These are phyloP conservation scores for Iguana delicatissima DNA, from an alignment of 2,797 vertebrate species.

Conservation along the genomic window DNA sequence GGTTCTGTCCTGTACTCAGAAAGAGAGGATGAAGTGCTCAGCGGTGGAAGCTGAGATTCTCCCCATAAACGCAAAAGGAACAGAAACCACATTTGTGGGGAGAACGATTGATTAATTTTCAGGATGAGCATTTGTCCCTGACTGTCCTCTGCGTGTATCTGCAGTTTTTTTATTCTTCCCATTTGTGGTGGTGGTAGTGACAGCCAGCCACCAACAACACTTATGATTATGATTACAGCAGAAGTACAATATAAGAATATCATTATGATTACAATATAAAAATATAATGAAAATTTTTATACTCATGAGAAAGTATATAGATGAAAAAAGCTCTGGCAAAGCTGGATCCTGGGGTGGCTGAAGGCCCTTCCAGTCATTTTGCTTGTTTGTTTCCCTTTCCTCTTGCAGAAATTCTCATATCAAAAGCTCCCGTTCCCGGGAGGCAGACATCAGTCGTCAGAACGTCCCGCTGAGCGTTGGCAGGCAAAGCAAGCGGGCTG, in stretches of 20 bases:
- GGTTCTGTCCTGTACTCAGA: no score
- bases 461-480: background rate
- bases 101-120: background rate
- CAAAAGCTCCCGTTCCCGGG: constrained; percentile 70
- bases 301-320: no score
- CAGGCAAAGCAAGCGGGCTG: constrained; percentile 69
- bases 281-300: no score
- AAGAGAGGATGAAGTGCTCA: no score
- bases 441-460: constrained; percentile 69
- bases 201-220: no score
- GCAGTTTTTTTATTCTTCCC: no score
- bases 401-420: constrained; percentile 44
- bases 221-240: no score
- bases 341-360: background rate
- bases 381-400: constrained; percentile 28
- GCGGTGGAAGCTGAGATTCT: background rate
- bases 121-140: background rate
- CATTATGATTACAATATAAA: no score
- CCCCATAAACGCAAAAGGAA: background rate
- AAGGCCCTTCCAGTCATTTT: background rate
- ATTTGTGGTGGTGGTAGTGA: no score
- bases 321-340: background rate
- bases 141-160: background rate
- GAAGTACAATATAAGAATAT: no score
- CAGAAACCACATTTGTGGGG: background rate